Evolutionary conservation across 2,797 vertebrate genomes (phyloP).

Genomic region (Cuculus canorus): DNA sequence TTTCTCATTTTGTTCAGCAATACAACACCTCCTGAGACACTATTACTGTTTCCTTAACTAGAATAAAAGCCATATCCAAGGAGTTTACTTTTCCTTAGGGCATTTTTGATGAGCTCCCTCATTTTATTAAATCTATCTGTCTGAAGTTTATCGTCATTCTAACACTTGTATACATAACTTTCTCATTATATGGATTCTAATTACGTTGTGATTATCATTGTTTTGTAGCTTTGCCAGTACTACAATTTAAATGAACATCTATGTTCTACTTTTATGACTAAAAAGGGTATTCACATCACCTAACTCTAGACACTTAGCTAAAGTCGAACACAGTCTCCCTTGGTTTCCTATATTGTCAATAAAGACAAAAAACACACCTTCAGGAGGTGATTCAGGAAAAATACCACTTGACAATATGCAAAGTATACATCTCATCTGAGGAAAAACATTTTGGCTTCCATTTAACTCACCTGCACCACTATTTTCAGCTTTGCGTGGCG

Average conservation of each 20-base stretch:
- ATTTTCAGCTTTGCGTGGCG: fast-evolving
- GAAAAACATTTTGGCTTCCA: not conserved
- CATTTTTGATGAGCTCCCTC: not conserved
- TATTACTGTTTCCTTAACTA: slow-evolving; percentile 26
- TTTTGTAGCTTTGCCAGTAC: not conserved
- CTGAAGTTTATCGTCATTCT: slow-evolving; percentile 6
- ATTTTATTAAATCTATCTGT: slow-evolving; percentile 39
- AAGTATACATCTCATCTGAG: not conserved
- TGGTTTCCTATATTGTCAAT: not conserved
- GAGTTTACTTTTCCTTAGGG: slow-evolving; percentile 34
- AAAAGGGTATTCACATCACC: not conserved
- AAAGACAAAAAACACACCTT: not conserved
- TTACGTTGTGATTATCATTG: not conserved
- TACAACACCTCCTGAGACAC: not conserved
- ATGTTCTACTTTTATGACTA: not conserved
- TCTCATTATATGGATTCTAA: not conserved
- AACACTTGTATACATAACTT: not conserved
- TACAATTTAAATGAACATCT: not conserved
- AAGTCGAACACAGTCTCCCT: not conserved
- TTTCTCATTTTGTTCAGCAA: slow-evolving; percentile 9
- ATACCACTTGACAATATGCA: not conserved
- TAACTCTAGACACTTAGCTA: not conserved
- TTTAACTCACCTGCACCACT: not conserved
- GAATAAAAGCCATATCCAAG: not conserved
- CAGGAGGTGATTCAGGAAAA: not conserved